Evolutionary conservation across 2,797 vertebrate genomes (phyloP), one percentile per base, ranked within the genome.

Genomic region (Bradypus variegatus): DNA sequence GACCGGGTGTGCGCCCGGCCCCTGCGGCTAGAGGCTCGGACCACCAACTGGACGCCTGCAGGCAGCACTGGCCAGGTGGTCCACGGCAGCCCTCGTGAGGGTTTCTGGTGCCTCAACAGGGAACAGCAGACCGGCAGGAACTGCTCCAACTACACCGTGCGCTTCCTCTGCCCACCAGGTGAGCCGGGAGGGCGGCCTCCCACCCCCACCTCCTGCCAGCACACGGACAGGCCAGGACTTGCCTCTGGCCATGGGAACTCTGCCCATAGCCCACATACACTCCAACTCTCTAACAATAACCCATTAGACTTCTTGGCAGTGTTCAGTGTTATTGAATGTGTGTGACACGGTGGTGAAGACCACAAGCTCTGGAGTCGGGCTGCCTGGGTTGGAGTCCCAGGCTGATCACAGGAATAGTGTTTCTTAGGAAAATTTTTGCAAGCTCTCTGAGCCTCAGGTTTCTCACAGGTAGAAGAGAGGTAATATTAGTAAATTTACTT

Each of bases 71-170:
- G 98, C 86, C 98, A 99, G 95, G 97, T 84, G 53, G 97, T 99
- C 41, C 98, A 98, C 8, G 96, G 97, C 58, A 98, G 97, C 83
- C 97, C 98, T 3, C 94, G 92, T 1, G 97, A 98, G 86, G 99
- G 98, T 19, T 99, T 99, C 97, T 99, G 98, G 98, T 99, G 98
- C 93, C 96, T 98, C 94, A 98, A 99, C 92, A 97, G 97, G 53
- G 98, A 99, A 94, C 99, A 99, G 96, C 97, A 93, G 23, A 96
- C 97, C 0, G 97, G 97, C 41, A 98, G 95, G 91, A 98, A 98
- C 95, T 99, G 98, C 94, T 98, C 98, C 89, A 99, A 99, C 96
- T 99, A 99, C 7, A 98, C 98, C 0, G 98, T 99, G 33, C 98
- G 98, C 85, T 98, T 99, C 97, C 98, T 98, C 45, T 98, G 98